Conservation (phyloP, 1,140 invertebrate species). For the Bradynema listronoti region DNA sequence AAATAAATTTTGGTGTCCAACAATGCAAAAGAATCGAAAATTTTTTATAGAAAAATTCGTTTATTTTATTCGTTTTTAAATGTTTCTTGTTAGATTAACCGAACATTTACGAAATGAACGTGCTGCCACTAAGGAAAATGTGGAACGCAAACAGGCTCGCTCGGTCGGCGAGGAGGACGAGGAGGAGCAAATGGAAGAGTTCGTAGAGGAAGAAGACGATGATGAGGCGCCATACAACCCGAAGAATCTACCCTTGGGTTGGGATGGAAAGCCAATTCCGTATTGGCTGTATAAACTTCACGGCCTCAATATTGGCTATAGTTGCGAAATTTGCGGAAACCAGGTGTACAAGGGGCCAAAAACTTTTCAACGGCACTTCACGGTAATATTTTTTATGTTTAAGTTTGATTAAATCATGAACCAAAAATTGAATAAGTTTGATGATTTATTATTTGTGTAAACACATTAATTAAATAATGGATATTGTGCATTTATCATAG, state of each 20-base stretch:
- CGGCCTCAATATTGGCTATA: constrained; percentile 95
- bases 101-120: constrained; percentile 66
- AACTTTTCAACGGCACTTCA: constrained; percentile 98
- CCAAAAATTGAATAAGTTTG: no score
- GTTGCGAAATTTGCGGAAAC: constrained; percentile 99
- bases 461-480: no score
- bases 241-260: constrained; percentile 94
- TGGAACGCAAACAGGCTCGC: constrained; percentile 91
- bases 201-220: constrained; percentile 67
- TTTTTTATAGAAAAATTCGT: background rate
- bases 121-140: constrained; percentile 88
- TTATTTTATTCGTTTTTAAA: background rate
- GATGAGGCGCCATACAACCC: constrained; percentile 96
- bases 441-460: no score
- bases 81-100: constrained; percentile 36
- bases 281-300: constrained; percentile 96
- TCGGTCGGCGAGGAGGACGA: constrained; percentile 90
- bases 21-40: no score
- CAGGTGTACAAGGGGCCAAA: constrained; percentile 92
- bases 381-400: constrained; percentile 60
- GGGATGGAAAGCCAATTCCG: constrained; percentile 99
- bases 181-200: constrained; percentile 64
- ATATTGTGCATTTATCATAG: constrained; percentile 60
- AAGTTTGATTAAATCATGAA: constrained; percentile 9
- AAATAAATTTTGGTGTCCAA: no score